These are phyloP conservation scores for Atherix ibis DNA, from an alignment of 2,888 invertebrate species.

Conservation along the genomic window DNA sequence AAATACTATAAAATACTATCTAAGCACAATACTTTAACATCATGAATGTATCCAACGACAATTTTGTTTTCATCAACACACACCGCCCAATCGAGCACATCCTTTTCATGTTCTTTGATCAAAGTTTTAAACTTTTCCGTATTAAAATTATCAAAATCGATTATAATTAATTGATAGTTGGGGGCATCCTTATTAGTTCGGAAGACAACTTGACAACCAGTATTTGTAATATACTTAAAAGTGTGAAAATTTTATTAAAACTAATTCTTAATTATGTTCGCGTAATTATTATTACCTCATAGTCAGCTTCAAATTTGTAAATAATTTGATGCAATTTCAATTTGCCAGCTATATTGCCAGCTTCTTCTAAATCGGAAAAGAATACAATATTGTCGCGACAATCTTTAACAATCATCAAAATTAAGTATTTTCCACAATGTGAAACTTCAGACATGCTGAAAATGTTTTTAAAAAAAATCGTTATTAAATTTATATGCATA, in stretches of 20 bases:
- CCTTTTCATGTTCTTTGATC: conserved; percentile 63
- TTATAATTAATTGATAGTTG: conserved; percentile 73
- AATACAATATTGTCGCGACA: conserved; percentile 85
- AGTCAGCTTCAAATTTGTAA: conserved; percentile 82
- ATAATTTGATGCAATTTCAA: conserved; percentile 65
- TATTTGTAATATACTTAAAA: conserved; percentile 76
- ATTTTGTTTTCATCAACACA: conserved; percentile 76
- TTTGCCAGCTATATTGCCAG: conserved; percentile 44
- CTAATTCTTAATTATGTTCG: no score
- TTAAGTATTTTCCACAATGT: conserved; percentile 80
- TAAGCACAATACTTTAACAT: conserved; percentile 66
- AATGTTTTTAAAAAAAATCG: no score
- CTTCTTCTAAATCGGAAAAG: conserved; percentile 59
- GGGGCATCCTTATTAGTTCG: conserved; percentile 89
- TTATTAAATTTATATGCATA: no score
- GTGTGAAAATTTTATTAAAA: conserved; percentile 13
- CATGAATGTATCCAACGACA: conserved; percentile 75
- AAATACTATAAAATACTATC: conserved; percentile 2
- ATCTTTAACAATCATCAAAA: conserved; percentile 69
- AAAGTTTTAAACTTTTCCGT: conserved; percentile 71
- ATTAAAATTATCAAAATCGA: conserved; percentile 56
- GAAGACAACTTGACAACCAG: conserved; percentile 65
- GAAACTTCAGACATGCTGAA: conserved; percentile 70
- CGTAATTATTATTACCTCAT: conserved; percentile 46
- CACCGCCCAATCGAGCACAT: conserved; percentile 80